Evolutionary conservation across 2,113 vertebrate species (phyloP), one percentile per base, ranked within the genome.

Genomic region (Clarias macrocephalus): DNA sequence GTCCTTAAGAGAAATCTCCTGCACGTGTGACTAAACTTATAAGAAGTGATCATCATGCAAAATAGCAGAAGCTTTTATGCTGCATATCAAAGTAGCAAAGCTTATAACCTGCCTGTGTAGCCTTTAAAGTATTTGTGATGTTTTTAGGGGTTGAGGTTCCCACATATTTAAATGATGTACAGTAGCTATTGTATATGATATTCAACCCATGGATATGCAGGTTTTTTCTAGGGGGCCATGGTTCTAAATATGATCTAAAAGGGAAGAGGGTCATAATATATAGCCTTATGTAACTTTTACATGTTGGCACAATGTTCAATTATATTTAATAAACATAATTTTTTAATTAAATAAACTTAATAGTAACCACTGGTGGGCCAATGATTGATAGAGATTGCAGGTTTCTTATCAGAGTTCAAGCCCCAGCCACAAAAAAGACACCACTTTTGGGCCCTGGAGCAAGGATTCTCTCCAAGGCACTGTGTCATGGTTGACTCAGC

Each of bases 41-140:
- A 72, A 84, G 66, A 72, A 84, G 54, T 83, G 65, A 70, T 70
- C 81, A 54, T 83, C n/a, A 68, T 83, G 66, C 66, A 73, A 84
- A 84, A 72, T 16, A 54, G 48, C 65, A 68, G 66, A 8, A 68
- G 48, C 42, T 21, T 28, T 73, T 56, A 48, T 23, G 11, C 52
- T 57, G 65, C 52, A 84, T 33, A 56, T 84, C 30, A 80, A 80
- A 33, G 79, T 37, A 37, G 5, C 54, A 30, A 59, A 59, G 77
- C 23, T 18, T 57, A 19, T 16, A 16, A 19, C 19, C 25, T 79
- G 25, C 52, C 6, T 56, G 1, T 54, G 12, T 54, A 25, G 25
- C 48, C 13, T 54, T 52, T 5, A 13, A 1, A n/a, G 23, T 5
- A n/a, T 75, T 21, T 42, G 30, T 37, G 30, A 37, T 21, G 68